phyloP scores from a whole-genome alignment of 2,888 invertebrate genomes.

The Allacma fusca region DNA sequence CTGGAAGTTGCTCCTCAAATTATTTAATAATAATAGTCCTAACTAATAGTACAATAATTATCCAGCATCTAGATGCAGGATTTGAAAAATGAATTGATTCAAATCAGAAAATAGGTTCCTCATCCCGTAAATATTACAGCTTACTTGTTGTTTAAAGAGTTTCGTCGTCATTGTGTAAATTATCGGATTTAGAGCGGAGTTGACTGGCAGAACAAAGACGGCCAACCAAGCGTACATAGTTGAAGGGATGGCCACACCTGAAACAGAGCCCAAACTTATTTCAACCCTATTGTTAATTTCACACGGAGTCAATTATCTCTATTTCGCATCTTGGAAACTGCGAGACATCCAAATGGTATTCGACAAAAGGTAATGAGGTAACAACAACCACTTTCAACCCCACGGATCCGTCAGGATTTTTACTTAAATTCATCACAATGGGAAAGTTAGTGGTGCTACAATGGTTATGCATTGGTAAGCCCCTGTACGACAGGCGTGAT shows the following conservation, averaged over 20 bases:
- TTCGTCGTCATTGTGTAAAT: slow-evolving; percentile 72
- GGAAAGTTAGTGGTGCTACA: too few species aligned
- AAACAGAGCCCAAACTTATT: slow-evolving; percentile 33
- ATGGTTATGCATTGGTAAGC: too few species aligned
- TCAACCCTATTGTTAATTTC: too few species aligned
- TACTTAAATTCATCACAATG: too few species aligned
- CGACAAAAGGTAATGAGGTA: too few species aligned
- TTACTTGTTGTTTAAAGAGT: slow-evolving; percentile 70
- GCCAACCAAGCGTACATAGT: slow-evolving; percentile 72
- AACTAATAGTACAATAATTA: neutral
- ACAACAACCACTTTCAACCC: too few species aligned
- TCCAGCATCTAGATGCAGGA: neutral
- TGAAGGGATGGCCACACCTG: slow-evolving; percentile 69
- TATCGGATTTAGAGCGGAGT: slow-evolving; percentile 72
- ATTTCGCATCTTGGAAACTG: too few species aligned
- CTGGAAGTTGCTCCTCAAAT: neutral
- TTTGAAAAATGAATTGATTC: neutral
- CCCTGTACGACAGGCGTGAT: too few species aligned
- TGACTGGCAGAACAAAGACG: slow-evolving; percentile 71
- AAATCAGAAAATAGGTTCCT: neutral
- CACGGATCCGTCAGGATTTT: too few species aligned
- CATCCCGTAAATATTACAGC: slow-evolving; percentile 17
- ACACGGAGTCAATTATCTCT: too few species aligned
- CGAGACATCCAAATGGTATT: too few species aligned
- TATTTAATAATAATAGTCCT: too few species aligned